Conservation (phyloP, 2,888 invertebrate genomes). For the Dromius quadrimaculatus region DNA sequence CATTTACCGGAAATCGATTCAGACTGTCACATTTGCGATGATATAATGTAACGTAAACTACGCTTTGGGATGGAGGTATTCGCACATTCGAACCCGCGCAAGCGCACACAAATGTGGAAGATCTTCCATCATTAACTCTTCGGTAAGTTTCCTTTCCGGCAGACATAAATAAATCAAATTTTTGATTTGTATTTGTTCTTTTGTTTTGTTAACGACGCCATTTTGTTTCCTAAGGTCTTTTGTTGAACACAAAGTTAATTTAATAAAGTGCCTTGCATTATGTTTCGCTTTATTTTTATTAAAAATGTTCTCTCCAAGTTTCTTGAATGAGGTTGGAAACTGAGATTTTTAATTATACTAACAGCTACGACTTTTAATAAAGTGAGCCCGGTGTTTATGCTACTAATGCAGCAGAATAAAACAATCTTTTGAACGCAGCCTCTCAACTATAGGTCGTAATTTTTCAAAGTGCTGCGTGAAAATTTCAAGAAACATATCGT, state of each 20-base stretch:
- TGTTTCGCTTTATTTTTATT: slow-evolving; percentile 35
- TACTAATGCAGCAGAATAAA: no score
- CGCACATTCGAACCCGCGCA: background rate
- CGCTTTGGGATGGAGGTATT: background rate
- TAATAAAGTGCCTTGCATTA: slow-evolving; percentile 34
- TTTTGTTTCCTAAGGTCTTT: slow-evolving; percentile 31
- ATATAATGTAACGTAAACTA: slow-evolving; percentile 50
- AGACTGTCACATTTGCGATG: slow-evolving; percentile 49
- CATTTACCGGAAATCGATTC: slow-evolving; percentile 50
- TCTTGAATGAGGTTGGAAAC: slow-evolving; percentile 21
- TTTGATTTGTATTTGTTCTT: slow-evolving; percentile 43
- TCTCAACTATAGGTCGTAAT: no score
- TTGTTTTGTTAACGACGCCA: slow-evolving; percentile 35
- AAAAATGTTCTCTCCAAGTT: slow-evolving; percentile 34
- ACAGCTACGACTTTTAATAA: slow-evolving; percentile 41
- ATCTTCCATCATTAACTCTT: slow-evolving; percentile 61
- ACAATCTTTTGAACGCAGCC: no score
- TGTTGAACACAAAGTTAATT: slow-evolving; percentile 35
- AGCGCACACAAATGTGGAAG: slow-evolving; percentile 49
- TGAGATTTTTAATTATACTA: slow-evolving; percentile 29
- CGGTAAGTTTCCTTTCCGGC: slow-evolving; percentile 56
- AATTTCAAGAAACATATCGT: no score
- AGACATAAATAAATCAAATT: slow-evolving; percentile 10
- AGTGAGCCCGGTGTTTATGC: slow-evolving; percentile 18
- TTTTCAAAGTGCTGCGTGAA: no score